phyloP scores from a whole-genome alignment of 2,797 vertebrate genomes.

The Chiropotes sagulatus region DNA sequence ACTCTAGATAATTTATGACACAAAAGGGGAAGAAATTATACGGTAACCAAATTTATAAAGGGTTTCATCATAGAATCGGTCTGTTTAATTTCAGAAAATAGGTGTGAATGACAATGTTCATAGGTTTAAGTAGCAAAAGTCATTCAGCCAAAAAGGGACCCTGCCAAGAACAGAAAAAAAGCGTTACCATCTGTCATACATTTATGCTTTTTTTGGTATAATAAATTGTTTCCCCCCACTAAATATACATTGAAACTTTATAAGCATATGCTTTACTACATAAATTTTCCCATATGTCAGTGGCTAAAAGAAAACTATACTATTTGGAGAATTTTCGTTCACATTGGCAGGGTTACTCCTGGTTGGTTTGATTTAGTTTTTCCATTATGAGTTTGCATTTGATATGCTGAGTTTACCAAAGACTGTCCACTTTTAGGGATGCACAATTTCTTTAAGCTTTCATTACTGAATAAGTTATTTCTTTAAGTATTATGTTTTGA shows the following conservation, averaged over 20 bases:
- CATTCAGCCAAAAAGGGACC: constrained; percentile 45
- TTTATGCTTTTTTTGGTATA: constrained; percentile 72
- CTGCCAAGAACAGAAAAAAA: constrained; percentile 59
- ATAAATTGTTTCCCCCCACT: constrained; percentile 81
- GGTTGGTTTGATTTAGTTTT: constrained; percentile 47
- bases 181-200: constrained; percentile 73
- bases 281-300: constrained; percentile 79
- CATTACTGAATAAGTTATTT: neutral
- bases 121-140: constrained; percentile 60
- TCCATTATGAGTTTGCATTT: constrained; percentile 43
- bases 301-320: constrained; percentile 65
- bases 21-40: constrained; percentile 58
- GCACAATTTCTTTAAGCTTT: neutral
- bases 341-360: neutral
- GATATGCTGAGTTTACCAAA: constrained; percentile 13
- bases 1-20: constrained; percentile 66
- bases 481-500: constrained; percentile 8
- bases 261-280: constrained; percentile 76
- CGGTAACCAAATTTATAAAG: constrained; percentile 55
- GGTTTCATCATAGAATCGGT: constrained; percentile 64
- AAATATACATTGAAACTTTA: constrained; percentile 79
- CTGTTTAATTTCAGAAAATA: constrained; percentile 77
- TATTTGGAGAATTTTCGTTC: constrained; percentile 68
- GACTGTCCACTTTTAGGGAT: constrained; percentile 1
- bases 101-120: constrained; percentile 74